These are phyloP conservation scores for Dinomys branickii DNA, from an alignment of 2,113 vertebrate genomes.

Conservation along the genomic window DNA sequence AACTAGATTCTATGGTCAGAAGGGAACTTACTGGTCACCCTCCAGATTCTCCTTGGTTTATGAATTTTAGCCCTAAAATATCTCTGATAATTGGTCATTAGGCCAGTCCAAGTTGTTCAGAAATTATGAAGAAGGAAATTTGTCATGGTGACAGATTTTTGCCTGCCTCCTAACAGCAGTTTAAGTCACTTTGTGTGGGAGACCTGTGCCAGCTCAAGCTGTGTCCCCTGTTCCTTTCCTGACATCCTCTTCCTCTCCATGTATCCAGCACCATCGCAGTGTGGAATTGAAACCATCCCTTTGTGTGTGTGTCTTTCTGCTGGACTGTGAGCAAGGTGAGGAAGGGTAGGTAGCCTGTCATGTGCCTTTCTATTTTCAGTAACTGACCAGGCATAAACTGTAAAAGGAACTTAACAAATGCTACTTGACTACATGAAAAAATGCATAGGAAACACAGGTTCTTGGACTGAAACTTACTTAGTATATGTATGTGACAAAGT, in stretches of 20 bases:
- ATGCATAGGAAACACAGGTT: background rate
- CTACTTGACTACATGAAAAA: constrained; percentile 9
- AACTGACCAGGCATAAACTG: background rate
- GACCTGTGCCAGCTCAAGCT: background rate
- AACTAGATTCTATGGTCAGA: background rate
- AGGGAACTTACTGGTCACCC: background rate
- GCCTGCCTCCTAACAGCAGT: background rate
- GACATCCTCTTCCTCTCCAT: background rate
- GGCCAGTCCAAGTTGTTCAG: background rate
- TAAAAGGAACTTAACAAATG: background rate
- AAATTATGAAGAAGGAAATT: constrained; percentile 12
- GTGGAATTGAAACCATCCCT: background rate
- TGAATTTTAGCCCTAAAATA: background rate
- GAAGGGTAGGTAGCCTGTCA: background rate
- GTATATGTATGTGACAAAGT: background rate
- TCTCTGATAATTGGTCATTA: background rate
- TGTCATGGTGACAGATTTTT: background rate
- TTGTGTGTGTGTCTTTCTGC: background rate
- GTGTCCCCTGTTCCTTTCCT: background rate
- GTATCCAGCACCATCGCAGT: too few species aligned
- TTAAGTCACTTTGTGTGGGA: background rate
- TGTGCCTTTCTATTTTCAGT: background rate
- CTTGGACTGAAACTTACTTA: background rate
- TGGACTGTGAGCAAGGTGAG: background rate
- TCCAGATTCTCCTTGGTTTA: background rate